phyloP scores from a whole-genome alignment of 2,797 vertebrate species.

The Darevskia nairensis region DNA sequence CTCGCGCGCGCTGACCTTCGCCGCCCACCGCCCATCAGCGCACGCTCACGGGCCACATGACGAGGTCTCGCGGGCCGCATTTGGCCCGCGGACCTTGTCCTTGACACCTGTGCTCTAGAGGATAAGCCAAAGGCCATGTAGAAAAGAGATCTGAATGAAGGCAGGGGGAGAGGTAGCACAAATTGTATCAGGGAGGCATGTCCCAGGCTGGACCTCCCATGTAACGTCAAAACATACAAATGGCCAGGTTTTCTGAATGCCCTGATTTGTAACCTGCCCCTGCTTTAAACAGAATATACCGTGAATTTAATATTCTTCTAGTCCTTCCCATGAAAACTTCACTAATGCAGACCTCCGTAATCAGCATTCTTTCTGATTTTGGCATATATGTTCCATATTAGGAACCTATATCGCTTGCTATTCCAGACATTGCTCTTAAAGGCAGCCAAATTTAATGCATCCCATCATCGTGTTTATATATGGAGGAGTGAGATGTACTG shows the following conservation, averaged over 20 bases:
- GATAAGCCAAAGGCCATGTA: neutral
- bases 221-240: neutral
- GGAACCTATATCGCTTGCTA: neutral
- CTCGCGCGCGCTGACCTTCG: no score
- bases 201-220: neutral
- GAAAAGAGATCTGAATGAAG: neutral
- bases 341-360: neutral
- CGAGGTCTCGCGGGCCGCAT: no score
- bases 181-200: no score
- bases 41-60: no score
- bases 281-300: neutral
- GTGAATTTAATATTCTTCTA: neutral
- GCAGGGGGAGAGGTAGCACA: neutral
- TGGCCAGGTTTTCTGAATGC: neutral
- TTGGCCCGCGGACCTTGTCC: no score
- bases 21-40: no score
- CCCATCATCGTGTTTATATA: conserved; percentile 26
- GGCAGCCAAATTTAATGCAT: conserved; percentile 9
- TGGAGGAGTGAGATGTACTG: conserved; percentile 3
- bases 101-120: no score
- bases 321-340: neutral
- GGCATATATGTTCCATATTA: no score
- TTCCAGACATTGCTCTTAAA: conserved; percentile 6
- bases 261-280: neutral
- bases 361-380: neutral